Conservation (phyloP, 1,140 invertebrate genomes). For the Mya arenaria region DNA sequence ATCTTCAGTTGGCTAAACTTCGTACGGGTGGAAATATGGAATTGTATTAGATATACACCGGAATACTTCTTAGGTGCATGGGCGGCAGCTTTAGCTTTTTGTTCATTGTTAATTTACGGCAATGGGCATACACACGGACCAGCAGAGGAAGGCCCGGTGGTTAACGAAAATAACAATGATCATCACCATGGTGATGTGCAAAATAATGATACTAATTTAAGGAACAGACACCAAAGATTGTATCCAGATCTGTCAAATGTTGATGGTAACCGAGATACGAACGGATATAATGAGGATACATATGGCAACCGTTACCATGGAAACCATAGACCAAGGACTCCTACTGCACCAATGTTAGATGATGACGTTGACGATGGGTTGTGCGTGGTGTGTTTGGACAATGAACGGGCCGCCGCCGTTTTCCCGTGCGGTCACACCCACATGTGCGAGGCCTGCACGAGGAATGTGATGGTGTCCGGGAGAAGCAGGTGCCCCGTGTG, state of each 20-base stretch:
- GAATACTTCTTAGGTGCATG: not conserved
- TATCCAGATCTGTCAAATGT: slow-evolving; percentile 4
- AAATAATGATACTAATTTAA: not conserved
- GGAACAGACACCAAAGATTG: not conserved
- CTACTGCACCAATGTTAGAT: not conserved
- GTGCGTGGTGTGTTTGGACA: slow-evolving; percentile 43
- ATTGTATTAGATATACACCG: not conserved
- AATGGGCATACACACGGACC: not conserved
- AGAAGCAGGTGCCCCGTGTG: slow-evolving; percentile 26
- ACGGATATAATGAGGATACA: slow-evolving; percentile 18
- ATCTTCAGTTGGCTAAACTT: not conserved
- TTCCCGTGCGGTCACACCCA: slow-evolving; percentile 55
- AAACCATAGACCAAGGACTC: not conserved
- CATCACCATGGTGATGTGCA: not conserved
- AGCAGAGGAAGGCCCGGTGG: not conserved
- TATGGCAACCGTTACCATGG: no score
- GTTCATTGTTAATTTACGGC: not conserved
- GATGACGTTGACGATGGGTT: not conserved
- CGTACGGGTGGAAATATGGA: not conserved
- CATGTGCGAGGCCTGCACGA: slow-evolving; percentile 28
- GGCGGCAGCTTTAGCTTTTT: not conserved
- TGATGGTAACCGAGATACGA: not conserved
- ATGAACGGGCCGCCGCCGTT: slow-evolving; percentile 29
- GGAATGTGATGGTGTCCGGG: not conserved
- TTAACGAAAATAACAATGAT: not conserved